These are phyloP conservation scores for Zapornia atra DNA, from an alignment of 2,113 vertebrate genomes.

Conservation along the genomic window DNA sequence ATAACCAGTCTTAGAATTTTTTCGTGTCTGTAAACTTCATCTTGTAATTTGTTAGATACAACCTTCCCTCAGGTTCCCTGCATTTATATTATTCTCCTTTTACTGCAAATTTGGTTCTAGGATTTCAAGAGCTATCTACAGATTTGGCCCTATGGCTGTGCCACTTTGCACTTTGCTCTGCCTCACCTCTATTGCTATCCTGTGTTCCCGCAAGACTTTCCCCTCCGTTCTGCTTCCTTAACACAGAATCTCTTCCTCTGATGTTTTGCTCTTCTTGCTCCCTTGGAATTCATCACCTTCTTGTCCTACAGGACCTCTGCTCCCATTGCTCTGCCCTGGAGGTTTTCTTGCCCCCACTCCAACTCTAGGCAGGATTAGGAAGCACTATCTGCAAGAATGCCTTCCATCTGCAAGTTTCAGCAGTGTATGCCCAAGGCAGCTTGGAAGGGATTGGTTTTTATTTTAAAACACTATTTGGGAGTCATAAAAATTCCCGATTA, in stretches of 20 bases:
- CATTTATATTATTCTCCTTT: neutral
- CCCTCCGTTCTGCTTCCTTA: conserved; percentile 47
- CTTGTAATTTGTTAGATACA: neutral
- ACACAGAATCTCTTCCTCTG: conserved; percentile 13
- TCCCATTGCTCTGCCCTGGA: neutral
- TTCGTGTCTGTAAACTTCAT: neutral
- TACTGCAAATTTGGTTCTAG: neutral
- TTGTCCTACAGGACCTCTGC: conserved; percentile 64
- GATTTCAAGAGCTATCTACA: neutral
- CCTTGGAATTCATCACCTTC: conserved; percentile 48
- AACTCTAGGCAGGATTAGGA: conserved; percentile 18
- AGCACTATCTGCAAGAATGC: conserved; percentile 39
- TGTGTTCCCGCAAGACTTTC: conserved; percentile 10
- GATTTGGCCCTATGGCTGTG: neutral
- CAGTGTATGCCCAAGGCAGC: neutral
- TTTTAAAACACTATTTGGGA: conserved; percentile 50
- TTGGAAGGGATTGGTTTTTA: conserved; percentile 36
- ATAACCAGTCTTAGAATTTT: neutral
- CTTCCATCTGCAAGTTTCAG: conserved; percentile 31
- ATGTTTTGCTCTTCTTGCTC: conserved; percentile 16
- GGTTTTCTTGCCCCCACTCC: conserved; percentile 1
- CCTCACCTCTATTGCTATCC: conserved; percentile 20
- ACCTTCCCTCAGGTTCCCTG: neutral
- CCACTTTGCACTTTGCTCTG: neutral
- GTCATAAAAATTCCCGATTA: conserved; percentile 41